A percentile compares a stretch with the other conserved stretches of the same genome.
These are phyloP conservation scores for Drosophila anceps DNA, from an alignment of 2,888 invertebrate species.

Conservation along the genomic window DNA sequence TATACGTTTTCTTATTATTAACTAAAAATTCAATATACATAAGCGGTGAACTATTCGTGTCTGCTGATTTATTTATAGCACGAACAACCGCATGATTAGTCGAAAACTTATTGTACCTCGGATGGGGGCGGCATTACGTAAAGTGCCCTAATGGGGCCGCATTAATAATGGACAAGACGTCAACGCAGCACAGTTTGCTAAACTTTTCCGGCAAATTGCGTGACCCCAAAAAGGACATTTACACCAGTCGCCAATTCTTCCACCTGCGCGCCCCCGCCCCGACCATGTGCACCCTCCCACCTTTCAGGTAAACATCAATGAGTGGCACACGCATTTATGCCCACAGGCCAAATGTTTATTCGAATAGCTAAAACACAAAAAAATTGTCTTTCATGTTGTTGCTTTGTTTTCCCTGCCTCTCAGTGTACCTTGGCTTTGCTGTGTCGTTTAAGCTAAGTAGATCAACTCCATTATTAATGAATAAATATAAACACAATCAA, in stretches of 20 bases:
- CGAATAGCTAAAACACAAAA: constrained; percentile 7
- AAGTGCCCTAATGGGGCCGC: constrained; percentile 35
- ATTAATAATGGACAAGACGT: constrained; percentile 27
- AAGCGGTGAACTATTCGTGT: constrained; percentile 12
- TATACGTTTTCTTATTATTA: background rate
- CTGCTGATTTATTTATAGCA: constrained; percentile 44
- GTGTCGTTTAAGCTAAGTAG: background rate
- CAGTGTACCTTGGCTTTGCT: background rate
- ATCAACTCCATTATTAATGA: background rate
- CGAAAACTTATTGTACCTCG: constrained; percentile 28
- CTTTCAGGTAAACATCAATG: constrained; percentile 5
- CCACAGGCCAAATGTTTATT: constrained; percentile 26
- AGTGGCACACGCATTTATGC: constrained; percentile 19
- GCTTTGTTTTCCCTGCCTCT: background rate
- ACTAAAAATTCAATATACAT: background rate
- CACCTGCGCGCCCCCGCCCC: constrained; percentile 1
- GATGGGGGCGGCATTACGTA: constrained; percentile 23
- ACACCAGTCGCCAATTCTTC: constrained; percentile 53
- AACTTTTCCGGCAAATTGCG: constrained; percentile 55
- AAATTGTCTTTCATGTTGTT: constrained; percentile 26
- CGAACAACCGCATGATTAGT: constrained; percentile 37
- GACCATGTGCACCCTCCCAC: background rate
- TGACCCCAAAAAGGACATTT: constrained; percentile 58
- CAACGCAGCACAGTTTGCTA: constrained; percentile 32
- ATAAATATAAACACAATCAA: background rate